Conservation (phyloP, 1,140 invertebrate genomes). For the Protaetia brevitarsis region DNA sequence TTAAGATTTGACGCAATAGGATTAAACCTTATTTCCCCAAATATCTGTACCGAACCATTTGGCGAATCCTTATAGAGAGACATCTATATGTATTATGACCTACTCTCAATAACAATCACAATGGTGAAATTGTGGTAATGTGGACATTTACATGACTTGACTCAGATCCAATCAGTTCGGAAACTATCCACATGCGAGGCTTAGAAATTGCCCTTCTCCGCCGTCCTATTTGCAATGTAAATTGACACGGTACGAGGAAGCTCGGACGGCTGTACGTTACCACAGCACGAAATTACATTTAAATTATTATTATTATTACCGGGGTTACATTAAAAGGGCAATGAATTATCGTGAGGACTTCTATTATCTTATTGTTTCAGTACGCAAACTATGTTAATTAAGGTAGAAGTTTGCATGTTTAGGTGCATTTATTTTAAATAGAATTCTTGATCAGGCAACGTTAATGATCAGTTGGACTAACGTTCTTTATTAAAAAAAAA, state of each 20-base stretch:
- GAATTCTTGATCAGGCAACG: no score
- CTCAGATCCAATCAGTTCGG: not conserved
- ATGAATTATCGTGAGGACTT: not conserved
- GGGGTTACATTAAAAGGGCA: not conserved
- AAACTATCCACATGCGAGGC: conserved; percentile 3
- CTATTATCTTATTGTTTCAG: no score
- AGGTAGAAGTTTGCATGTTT: no score
- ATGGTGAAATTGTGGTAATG: conserved; percentile 14
- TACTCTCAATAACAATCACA: not conserved
- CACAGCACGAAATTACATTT: not conserved
- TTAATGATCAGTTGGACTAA: no score
- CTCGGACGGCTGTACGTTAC: not conserved
- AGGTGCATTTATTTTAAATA: no score
- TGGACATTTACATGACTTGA: conserved; percentile 11
- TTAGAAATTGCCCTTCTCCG: not conserved
- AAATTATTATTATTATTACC: not conserved
- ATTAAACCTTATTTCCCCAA: no score
- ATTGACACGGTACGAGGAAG: not conserved
- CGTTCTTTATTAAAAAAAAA: no score
- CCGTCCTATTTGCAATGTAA: not conserved
- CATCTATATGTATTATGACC: not conserved
- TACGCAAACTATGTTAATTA: no score
- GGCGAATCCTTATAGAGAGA: no score
- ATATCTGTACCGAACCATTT: no score
- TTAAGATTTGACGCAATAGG: no score